phyloP scores from a whole-genome alignment of 2,888 invertebrate genomes.

The Anagyrus pseudococci region DNA sequence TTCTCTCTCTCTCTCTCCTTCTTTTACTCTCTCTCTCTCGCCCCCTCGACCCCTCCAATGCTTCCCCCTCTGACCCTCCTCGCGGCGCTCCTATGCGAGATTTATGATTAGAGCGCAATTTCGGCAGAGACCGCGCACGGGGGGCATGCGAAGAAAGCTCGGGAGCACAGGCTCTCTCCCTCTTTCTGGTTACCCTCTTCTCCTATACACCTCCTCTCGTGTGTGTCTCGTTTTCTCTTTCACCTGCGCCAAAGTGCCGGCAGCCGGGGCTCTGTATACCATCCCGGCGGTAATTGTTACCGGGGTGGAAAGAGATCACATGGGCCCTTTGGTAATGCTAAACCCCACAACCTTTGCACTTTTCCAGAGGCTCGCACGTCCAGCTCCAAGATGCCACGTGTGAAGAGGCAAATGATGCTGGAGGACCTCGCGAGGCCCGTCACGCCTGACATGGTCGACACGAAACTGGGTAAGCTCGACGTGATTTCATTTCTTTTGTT shows the following conservation, averaged over 20 bases:
- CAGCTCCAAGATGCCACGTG: conserved; percentile 54
- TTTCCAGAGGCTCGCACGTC: too few species aligned
- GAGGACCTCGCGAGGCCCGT: conserved; percentile 60
- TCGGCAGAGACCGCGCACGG: not conserved
- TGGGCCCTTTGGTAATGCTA: too few species aligned
- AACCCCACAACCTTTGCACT: too few species aligned
- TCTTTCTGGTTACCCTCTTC: too few species aligned
- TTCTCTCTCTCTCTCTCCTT: conserved; percentile 19
- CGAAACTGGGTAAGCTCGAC: conserved; percentile 54
- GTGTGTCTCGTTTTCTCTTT: too few species aligned
- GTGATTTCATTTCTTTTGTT: not conserved
- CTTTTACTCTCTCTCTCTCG: conserved; percentile 21
- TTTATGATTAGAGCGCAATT: conserved; percentile 37
- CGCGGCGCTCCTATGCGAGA: conserved; percentile 25
- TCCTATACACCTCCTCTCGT: too few species aligned
- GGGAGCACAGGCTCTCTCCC: too few species aligned
- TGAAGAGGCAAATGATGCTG: conserved; percentile 59
- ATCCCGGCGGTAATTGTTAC: too few species aligned
- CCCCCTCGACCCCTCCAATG: not conserved
- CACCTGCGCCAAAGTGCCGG: too few species aligned
- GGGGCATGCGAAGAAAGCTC: conserved; percentile 15
- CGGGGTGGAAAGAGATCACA: too few species aligned
- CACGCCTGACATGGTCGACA: conserved; percentile 60
- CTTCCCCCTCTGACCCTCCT: conserved; percentile 9
- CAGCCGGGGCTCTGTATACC: too few species aligned